Conservation (phyloP, 1,140 invertebrate species). For the Drosophila equinoxialis region DNA sequence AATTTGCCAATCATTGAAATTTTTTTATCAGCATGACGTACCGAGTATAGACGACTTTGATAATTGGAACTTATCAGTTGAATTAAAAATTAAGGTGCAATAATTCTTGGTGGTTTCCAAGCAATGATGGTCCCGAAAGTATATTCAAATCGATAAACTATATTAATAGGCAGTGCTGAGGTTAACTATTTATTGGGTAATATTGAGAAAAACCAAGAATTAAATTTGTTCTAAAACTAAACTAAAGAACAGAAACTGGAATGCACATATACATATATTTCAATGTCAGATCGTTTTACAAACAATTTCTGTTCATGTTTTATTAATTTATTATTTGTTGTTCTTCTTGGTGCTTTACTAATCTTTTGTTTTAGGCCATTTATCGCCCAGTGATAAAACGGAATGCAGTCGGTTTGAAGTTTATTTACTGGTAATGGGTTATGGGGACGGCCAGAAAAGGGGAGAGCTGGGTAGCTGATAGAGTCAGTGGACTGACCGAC, state of each 20-base stretch:
- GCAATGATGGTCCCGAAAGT: not conserved
- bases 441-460: not conserved
- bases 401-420: conserved; percentile 30
- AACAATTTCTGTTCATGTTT: conserved; percentile 13
- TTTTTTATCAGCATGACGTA: not conserved
- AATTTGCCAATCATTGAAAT: not conserved
- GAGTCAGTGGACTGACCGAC: conserved; percentile 20
- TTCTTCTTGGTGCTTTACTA: conserved; percentile 35
- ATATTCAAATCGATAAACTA: not conserved
- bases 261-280: too few species aligned
- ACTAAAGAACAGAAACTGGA: too few species aligned
- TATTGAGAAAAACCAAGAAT: too few species aligned
- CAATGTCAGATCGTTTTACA: not conserved
- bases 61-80: not conserved
- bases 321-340: conserved; percentile 19
- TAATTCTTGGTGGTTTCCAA: not conserved
- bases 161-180: not conserved
- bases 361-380: conserved; percentile 49
- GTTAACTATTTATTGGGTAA: too few species aligned
- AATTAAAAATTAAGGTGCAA: not conserved
- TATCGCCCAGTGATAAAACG: conserved; percentile 63
- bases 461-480: not conserved
- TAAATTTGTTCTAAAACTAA: too few species aligned
- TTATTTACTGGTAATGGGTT: conserved; percentile 53
- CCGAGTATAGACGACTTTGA: not conserved